Evolutionary conservation across 2,888 invertebrate species (phyloP).

Genomic region (Drosophila atripex): DNA sequence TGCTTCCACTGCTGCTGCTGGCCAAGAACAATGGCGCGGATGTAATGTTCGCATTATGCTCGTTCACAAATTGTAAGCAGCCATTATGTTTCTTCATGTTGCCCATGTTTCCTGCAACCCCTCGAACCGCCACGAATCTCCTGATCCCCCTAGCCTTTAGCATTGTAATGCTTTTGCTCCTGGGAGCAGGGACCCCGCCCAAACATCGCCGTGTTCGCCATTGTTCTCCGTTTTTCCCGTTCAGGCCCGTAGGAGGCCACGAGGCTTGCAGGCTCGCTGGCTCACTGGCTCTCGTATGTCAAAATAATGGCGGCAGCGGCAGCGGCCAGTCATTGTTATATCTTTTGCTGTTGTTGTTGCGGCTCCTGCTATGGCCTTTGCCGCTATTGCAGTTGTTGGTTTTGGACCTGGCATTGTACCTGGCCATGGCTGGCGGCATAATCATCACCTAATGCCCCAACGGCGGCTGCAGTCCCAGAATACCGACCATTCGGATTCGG

Average conservation of each 20-base stretch:
- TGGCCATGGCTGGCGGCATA: slow-evolving; percentile 22
- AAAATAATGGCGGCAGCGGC: slow-evolving; percentile 66
- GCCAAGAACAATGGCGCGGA: slow-evolving; percentile 77
- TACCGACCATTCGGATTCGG: background rate
- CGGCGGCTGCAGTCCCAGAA: slow-evolving; percentile 3
- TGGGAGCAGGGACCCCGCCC: slow-evolving; percentile 44
- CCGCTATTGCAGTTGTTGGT: slow-evolving; percentile 2
- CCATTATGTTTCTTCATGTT: slow-evolving; percentile 80
- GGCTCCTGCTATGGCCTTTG: slow-evolving; percentile 16
- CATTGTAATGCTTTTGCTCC: slow-evolving; percentile 59
- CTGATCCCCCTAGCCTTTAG: slow-evolving; percentile 37
- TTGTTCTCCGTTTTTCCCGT: slow-evolving; percentile 27
- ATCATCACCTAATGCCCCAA: slow-evolving; percentile 22
- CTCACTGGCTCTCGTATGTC: slow-evolving; percentile 63
- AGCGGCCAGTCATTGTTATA: slow-evolving; percentile 55
- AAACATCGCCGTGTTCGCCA: slow-evolving; percentile 49
- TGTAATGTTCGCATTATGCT: slow-evolving; percentile 80
- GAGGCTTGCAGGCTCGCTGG: slow-evolving; percentile 2
- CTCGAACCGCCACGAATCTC: slow-evolving; percentile 5
- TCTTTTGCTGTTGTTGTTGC: slow-evolving; percentile 39
- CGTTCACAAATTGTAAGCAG: slow-evolving; percentile 81
- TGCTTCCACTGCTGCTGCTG: slow-evolving; percentile 6
- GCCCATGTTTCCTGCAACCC: slow-evolving; percentile 43
- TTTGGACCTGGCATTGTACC: slow-evolving; percentile 11
- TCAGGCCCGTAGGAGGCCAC: slow-evolving; percentile 12